Evolutionary conservation across 2,888 invertebrate species (phyloP), one percentile per base, ranked within the genome.

Genomic region (Tachina fera): DNA sequence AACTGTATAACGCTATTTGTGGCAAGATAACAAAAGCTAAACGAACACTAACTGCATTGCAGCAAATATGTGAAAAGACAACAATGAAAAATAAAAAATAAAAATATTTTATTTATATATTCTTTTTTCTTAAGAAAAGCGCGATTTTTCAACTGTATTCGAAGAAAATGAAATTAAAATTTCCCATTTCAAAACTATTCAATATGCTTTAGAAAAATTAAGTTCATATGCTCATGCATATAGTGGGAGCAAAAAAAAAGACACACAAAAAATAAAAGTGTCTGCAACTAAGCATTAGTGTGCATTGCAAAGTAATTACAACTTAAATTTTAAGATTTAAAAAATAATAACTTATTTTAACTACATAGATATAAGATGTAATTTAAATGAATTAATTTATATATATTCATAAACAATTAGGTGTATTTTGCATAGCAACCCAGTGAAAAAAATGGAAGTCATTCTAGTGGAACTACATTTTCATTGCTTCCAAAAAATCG

Each of bases 31-130:
- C 58, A 77, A 81, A 72, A 80, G 61, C 74, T 45, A 47, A 39
- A 72, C 41, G 76, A 79, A 77, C 72, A 75, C 68, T 61, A 65
- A 81, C 84, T 84, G 84, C 80, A 84, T 61, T 78, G 85, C 81
- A 63, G 39, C 84, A 80, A 84, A 80, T 31, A 31, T 71, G 22
- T 74, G 60, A 10, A 16, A 16, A 61, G 22, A 61, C 51, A 70
- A 45, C 43, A 56, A 14, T 5, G 39, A 39, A 49, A 70, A 19
- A 16, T 19, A n/a, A 22, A 58, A 43, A 6, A 10, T 0, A 43
- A n/a, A 56, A 70, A n/a, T 45, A 51, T 8, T 45, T 9, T 39
- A 9, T 11, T 16, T 22, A n/a, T n/a, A n/a, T n/a, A n/a, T n/a
- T n/a, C n/a, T n/a, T 43, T 60, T n/a, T n/a, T 70, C 3, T 1